Conservation (phyloP, 1,140 invertebrate genomes). For the Belonocnema kinseyi region DNA sequence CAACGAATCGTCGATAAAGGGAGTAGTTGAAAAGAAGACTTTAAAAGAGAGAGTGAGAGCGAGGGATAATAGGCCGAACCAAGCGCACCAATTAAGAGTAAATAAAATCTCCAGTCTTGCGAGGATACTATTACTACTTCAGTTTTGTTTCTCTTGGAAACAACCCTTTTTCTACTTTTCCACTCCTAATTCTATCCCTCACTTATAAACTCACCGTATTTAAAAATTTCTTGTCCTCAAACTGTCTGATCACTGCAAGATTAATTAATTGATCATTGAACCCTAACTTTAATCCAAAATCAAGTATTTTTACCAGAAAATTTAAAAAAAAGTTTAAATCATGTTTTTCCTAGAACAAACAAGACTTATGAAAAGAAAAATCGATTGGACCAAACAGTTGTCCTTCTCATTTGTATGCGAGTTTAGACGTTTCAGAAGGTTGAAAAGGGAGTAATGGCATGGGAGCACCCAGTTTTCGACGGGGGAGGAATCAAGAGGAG, state of each 20-base stretch:
- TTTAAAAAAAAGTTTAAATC: too few relatives aligned
- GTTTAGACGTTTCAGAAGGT: conserved; percentile 54
- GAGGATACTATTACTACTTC: conserved; percentile 44
- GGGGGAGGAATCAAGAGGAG: conserved; percentile 26
- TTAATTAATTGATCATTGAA: conserved; percentile 33
- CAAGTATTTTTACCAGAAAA: too few relatives aligned
- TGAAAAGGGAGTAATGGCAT: conserved; percentile 25
- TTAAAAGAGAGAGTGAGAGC: conserved; percentile 14
- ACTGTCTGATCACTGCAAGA: conserved; percentile 58
- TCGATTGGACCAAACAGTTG: conserved; percentile 35
- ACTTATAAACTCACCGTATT: conserved; percentile 46
- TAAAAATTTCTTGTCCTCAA: conserved; percentile 50
- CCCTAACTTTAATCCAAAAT: too few relatives aligned
- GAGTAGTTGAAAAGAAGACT: background rate
- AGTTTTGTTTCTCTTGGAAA: conserved; percentile 41
- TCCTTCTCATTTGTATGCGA: conserved; percentile 64
- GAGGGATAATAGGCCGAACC: conserved; percentile 54
- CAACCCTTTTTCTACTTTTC: conserved; percentile 46
- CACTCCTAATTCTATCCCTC: background rate
- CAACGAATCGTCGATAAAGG: background rate
- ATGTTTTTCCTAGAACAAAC: too few relatives aligned
- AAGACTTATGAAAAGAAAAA: conserved; percentile 2
- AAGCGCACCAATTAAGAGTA: conserved; percentile 65
- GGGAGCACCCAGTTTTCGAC: conserved; percentile 36
- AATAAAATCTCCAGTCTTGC: conserved; percentile 60